Evolutionary conservation across 1,140 invertebrate species (phyloP), one percentile per base, ranked within the genome.

Genomic region (Grapholita molesta): DNA sequence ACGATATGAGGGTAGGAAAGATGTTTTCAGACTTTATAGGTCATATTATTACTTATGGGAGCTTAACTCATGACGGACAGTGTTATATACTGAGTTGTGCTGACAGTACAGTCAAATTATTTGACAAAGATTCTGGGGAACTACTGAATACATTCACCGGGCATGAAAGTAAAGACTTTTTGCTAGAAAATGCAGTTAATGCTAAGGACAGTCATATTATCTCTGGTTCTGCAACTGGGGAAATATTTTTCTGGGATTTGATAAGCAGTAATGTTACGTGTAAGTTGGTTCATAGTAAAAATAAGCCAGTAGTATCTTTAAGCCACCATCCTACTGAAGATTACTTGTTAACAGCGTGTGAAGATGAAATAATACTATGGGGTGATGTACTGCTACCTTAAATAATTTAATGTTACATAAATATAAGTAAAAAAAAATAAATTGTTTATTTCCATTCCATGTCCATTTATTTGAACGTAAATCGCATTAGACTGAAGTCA

Each of bases 1-100:
- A 99, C 89, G 99, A 99, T 92, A 94, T 99, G 28, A 92, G 99
- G 35, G 94, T 95, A 73, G 98, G 98, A 0, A 93, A 96, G 88
- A 92, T 99, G 77, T 93, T 94, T 71, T 93, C 94, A n/a, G 98
- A 99, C 92, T 96, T 95, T 89, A 93, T 99, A 75, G 97, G 97
- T 73, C 94, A 95, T 75, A 93, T 96, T 15, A 93, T 98, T 1
- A 96, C 95, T 0, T 96, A 94, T 82, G 94, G 95, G 3, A 95
- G 92, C 75, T 94, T 98, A 68, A 98, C 97, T 1, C 93, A 95
- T 74, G 97, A 98, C 91, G 96, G 95, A 28, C 97, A 98, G 81
- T 99, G 98, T 86, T 93, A 97, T 70, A 90, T 99, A 28, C 93
- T 95, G 1, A 96, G 96, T 81, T 97, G 97, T 77, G 94, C 96